phyloP scores from a whole-genome alignment of 2,797 vertebrate genomes.

The Botia kubotai region DNA sequence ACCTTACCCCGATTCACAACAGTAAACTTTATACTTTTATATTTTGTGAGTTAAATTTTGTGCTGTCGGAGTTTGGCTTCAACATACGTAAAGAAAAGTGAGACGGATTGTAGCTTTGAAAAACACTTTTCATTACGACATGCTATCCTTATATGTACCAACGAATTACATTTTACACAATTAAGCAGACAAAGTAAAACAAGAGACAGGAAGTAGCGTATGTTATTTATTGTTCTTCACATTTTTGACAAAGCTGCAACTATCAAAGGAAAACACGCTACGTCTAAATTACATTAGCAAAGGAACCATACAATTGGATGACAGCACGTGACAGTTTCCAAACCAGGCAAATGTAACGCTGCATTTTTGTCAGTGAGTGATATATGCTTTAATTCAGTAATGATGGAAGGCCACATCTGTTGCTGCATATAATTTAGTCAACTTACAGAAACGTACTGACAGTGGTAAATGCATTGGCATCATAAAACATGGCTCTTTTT shows the following conservation, averaged over 20 bases:
- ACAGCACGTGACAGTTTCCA: slow-evolving; percentile 17
- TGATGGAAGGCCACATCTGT: slow-evolving; percentile 50
- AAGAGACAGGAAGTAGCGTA: background rate
- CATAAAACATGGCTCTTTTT: slow-evolving; percentile 37
- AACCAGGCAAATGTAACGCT: slow-evolving; percentile 19
- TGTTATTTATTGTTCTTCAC: slow-evolving; percentile 24
- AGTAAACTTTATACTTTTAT: too few species aligned
- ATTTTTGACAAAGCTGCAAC: slow-evolving; percentile 28
- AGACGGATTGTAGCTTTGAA: too few species aligned
- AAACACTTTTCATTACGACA: background rate
- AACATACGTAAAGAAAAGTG: too few species aligned
- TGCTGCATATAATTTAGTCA: slow-evolving; percentile 37
- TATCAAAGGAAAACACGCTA: slow-evolving; percentile 26
- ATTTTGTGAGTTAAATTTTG: too few species aligned
- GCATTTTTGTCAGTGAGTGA: slow-evolving; percentile 1
- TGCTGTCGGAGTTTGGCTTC: too few species aligned
- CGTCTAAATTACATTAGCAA: slow-evolving; percentile 6
- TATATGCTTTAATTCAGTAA: slow-evolving; percentile 45
- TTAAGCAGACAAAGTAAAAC: background rate
- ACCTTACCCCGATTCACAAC: too few species aligned
- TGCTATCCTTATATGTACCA: background rate
- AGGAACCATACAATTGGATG: background rate
- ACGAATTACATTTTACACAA: background rate
- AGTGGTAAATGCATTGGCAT: slow-evolving; percentile 40
- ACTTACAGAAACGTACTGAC: slow-evolving; percentile 21